A percentile compares a stretch with the other conserved stretches of the same genome.
These are phyloP conservation scores for Procambarus clarkii DNA, from an alignment of 1,140 invertebrate genomes.

Conservation along the genomic window DNA sequence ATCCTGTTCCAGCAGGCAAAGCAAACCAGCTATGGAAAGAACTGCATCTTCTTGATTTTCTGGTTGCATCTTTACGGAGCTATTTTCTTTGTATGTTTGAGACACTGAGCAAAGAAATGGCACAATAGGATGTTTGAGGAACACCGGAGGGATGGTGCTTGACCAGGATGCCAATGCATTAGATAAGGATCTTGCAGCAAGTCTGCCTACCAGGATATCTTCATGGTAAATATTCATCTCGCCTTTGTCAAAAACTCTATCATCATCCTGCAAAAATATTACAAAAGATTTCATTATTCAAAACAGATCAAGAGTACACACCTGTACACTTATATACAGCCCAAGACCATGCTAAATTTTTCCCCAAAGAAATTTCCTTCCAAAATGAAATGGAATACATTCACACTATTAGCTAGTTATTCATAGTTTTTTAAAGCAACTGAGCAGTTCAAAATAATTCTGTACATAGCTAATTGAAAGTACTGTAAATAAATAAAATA, in stretches of 20 bases:
- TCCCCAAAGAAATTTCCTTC: too few species aligned
- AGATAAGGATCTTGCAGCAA: constrained; percentile 60
- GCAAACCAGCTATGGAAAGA: constrained; percentile 15
- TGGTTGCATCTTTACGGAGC: not conserved
- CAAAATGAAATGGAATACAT: too few species aligned
- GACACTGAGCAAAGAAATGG: constrained; percentile 9
- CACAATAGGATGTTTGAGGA: not conserved
- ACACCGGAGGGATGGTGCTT: constrained; percentile 9
- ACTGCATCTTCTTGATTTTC: not conserved
- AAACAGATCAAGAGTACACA: not conserved
- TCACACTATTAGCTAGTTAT: too few species aligned
- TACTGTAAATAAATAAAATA: too few species aligned
- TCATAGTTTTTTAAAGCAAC: too few species aligned
- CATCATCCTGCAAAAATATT: constrained; percentile 73
- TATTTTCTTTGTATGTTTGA: not conserved
- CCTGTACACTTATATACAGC: not conserved
- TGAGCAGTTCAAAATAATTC: too few species aligned
- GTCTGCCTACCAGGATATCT: constrained; percentile 73
- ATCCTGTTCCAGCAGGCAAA: constrained; percentile 34
- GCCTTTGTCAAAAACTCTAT: constrained; percentile 78
- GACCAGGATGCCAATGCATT: constrained; percentile 2
- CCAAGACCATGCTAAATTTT: too few species aligned
- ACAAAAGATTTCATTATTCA: not conserved
- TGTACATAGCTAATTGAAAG: too few species aligned
- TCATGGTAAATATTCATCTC: constrained; percentile 78